Evolutionary conservation across 2,888 invertebrate species (phyloP).

Genomic region (Lottia gigantea): DNA sequence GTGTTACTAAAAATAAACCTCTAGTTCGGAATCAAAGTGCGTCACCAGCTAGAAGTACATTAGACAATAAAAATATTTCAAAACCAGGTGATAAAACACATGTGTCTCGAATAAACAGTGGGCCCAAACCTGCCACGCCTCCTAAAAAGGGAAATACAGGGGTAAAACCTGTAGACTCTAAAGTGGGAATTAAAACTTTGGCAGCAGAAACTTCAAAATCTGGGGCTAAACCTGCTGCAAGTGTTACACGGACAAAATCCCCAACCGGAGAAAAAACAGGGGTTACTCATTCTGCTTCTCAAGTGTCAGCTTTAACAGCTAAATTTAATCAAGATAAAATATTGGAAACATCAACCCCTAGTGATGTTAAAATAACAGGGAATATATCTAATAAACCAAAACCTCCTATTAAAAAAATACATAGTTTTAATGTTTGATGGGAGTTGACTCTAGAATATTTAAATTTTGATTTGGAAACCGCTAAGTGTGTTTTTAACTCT

Average conservation of each 20-base stretch:
- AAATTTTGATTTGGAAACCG: too few species aligned
- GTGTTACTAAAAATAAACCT: background rate
- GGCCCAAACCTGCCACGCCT: background rate
- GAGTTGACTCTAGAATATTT: too few species aligned
- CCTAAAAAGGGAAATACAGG: background rate
- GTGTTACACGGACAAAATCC: background rate
- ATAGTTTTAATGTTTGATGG: slow-evolving; percentile 39
- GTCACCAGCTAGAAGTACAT: background rate
- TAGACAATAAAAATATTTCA: background rate
- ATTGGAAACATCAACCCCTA: background rate
- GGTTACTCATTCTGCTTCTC: background rate
- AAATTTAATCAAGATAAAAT: background rate
- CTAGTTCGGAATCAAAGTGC: background rate
- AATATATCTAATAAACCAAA: slow-evolving; percentile 26
- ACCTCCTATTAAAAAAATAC: slow-evolving; percentile 33
- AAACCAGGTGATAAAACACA: background rate
- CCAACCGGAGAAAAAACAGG: background rate
- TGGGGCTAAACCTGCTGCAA: background rate
- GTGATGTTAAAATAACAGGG: background rate
- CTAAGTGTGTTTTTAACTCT: too few species aligned
- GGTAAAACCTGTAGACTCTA: too few species aligned
- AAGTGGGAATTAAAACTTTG: too few species aligned
- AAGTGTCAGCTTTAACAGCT: background rate
- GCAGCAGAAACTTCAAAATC: too few species aligned
- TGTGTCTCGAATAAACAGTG: slow-evolving; percentile 1